Conservation (phyloP, 2,797 vertebrate species). For the Chaetophractus vellerosus region DNA sequence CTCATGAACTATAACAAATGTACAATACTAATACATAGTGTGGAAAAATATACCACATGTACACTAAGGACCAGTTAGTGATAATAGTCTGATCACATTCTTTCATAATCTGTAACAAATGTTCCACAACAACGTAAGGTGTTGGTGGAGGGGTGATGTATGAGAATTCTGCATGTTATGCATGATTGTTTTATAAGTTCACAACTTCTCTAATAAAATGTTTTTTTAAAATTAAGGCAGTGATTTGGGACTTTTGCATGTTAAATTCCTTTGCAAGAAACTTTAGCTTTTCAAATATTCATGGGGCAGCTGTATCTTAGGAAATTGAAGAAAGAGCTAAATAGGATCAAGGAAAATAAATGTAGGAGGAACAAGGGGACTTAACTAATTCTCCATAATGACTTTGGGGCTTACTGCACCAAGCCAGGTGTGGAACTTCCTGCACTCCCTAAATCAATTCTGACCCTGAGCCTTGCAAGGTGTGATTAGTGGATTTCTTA, state of each 20-base stretch:
- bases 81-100: too few relatives aligned
- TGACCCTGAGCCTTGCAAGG: conserved; percentile 33
- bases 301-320: conserved; percentile 69
- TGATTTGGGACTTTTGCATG: conserved; percentile 43
- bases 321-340: conserved; percentile 74
- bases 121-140: too few relatives aligned
- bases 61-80: too few relatives aligned
- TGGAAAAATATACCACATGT: too few relatives aligned
- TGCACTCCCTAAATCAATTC: conserved; percentile 63
- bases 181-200: too few relatives aligned
- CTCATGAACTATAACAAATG: too few relatives aligned
- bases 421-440: conserved; percentile 73
- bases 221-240: background rate
- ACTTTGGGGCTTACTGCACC: conserved; percentile 68
- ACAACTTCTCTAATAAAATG: too few relatives aligned
- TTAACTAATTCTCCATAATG: conserved; percentile 77
- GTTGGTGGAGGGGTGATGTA: too few relatives aligned
- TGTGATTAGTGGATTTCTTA: conserved; percentile 69
- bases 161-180: too few relatives aligned
- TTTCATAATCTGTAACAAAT: too few relatives aligned
- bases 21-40: too few relatives aligned
- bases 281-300: conserved; percentile 73
- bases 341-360: conserved; percentile 81
- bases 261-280: conserved; percentile 60
- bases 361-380: conserved; percentile 66